Percentiles rank a stretch among this genome's conserved stretches.
Evolutionary conservation across 2,113 vertebrate genomes (phyloP).

Genomic region (Clarias gariepinus): DNA sequence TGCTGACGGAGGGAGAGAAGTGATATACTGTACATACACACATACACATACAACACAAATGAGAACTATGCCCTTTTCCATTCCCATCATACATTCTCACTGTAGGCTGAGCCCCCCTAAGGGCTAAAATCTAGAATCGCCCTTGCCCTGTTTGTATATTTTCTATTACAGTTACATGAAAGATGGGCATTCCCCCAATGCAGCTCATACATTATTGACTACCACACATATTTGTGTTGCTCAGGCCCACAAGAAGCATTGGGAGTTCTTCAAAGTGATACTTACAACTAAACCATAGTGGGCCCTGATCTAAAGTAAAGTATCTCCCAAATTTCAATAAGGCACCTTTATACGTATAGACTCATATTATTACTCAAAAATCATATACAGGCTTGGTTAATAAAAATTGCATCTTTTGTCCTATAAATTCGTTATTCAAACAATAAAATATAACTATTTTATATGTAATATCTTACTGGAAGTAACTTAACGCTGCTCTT

Average conservation of each 20-base stretch:
- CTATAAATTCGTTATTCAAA: background rate
- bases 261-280: conserved; percentile 35
- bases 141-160: conserved; percentile 16
- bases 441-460: background rate
- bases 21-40: background rate
- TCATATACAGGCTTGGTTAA: background rate
- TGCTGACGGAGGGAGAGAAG: background rate
- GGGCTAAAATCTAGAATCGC: background rate
- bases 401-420: background rate
- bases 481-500: background rate
- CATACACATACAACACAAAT: background rate
- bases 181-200: conserved; percentile 27
- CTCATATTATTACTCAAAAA: too few relatives aligned
- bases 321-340: background rate
- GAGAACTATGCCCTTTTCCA: background rate
- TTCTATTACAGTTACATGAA: conserved; percentile 39
- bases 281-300: conserved; percentile 3
- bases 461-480: background rate
- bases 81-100: conserved; percentile 8
- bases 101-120: background rate
- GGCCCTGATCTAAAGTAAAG: conserved; percentile 13
- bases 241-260: conserved; percentile 23
- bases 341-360: background rate
- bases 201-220: conserved; percentile 49
- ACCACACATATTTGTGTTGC: conserved; percentile 11